Conservation (phyloP, 2,888 invertebrate genomes). For the Chromoteleia sp. region DNA sequence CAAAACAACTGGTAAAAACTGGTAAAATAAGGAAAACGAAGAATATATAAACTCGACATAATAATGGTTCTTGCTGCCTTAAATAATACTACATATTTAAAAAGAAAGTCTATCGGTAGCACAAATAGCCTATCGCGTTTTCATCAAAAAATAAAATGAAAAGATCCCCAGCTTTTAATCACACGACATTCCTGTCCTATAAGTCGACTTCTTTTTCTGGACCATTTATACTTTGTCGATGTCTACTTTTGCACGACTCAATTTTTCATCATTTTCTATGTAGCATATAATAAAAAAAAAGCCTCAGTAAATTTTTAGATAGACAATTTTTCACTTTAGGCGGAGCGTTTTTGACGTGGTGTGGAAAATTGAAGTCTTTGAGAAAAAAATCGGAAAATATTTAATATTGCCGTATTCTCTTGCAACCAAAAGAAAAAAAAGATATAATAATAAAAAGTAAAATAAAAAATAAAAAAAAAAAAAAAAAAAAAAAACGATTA, state of each 20-base stretch:
- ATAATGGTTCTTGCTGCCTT: slow-evolving; percentile 76
- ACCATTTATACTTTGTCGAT: slow-evolving; percentile 64
- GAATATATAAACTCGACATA: slow-evolving; percentile 70
- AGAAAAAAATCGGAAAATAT: slow-evolving; percentile 58
- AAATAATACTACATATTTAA: slow-evolving; percentile 72
- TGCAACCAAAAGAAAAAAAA: slow-evolving; percentile 49
- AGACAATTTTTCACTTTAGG: slow-evolving; percentile 62
- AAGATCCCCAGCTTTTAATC: slow-evolving; percentile 60
- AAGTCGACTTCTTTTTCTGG: slow-evolving; percentile 53
- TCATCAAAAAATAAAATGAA: slow-evolving; percentile 47
- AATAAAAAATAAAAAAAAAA: slow-evolving; percentile 12
- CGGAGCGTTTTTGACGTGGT: slow-evolving; percentile 45
- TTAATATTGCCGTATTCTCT: slow-evolving; percentile 61
- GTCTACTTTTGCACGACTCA: slow-evolving; percentile 62
- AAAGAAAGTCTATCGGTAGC: slow-evolving; percentile 70
- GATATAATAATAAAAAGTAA: slow-evolving; percentile 24
- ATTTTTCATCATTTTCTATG: slow-evolving; percentile 67
- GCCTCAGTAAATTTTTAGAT: slow-evolving; percentile 58
- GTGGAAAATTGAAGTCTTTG: slow-evolving; percentile 58
- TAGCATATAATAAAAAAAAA: slow-evolving; percentile 37
- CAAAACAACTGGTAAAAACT: slow-evolving; percentile 30
- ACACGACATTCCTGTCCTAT: slow-evolving; percentile 54
- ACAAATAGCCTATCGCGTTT: slow-evolving; percentile 67
- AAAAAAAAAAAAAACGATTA: slow-evolving; percentile 41
- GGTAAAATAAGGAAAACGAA: slow-evolving; percentile 55